phyloP scores from a whole-genome alignment of 2,888 invertebrate species.

The Agrochola circellaris region DNA sequence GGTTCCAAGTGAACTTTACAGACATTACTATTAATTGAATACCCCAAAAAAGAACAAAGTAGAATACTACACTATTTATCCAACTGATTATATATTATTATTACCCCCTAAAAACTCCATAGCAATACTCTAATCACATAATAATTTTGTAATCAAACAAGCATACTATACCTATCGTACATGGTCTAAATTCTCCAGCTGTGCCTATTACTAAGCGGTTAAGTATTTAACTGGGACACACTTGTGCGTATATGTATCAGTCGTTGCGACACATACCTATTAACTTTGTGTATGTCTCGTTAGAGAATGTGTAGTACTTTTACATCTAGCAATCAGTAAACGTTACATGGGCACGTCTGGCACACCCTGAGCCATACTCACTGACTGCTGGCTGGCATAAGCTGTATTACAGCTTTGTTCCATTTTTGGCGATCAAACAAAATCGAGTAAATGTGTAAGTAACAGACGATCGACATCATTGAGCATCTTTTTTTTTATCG shows the following conservation, averaged over 20 bases:
- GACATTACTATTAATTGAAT: background rate
- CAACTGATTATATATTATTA: background rate
- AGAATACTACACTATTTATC: background rate
- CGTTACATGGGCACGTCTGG: background rate
- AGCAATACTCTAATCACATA: background rate
- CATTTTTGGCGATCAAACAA: no score
- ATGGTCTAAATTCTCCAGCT: conserved; percentile 31
- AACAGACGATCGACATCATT: no score
- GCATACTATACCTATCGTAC: background rate
- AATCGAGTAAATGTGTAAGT: no score
- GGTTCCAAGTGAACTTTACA: no score
- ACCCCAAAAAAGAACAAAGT: background rate
- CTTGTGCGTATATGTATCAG: conserved; percentile 47
- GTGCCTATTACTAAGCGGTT: conserved; percentile 5
- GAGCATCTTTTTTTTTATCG: no score
- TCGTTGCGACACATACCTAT: conserved; percentile 40
- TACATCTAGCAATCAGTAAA: background rate
- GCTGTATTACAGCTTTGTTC: no score
- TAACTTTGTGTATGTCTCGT: conserved; percentile 1
- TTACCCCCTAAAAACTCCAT: background rate
- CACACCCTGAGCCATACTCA: background rate
- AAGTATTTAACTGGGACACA: conserved; percentile 50
- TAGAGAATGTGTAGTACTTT: conserved; percentile 30
- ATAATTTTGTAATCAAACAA: conserved; percentile 16
- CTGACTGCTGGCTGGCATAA: no score